Evolutionary conservation across 1,140 invertebrate species (phyloP).

Genomic region (Bombus confusus): DNA sequence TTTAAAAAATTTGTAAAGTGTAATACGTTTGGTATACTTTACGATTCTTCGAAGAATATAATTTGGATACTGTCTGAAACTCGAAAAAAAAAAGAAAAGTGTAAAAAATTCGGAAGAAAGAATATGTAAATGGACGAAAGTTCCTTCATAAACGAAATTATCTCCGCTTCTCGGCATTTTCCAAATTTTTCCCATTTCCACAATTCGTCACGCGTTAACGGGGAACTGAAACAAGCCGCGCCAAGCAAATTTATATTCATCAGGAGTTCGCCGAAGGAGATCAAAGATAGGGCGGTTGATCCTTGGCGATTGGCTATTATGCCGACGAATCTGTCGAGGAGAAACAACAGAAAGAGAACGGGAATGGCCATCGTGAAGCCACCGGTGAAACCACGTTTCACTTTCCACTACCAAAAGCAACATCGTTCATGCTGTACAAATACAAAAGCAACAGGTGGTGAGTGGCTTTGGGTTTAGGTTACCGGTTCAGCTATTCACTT

Average conservation of each 20-base stretch:
- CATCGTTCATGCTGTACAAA: constrained; percentile 57
- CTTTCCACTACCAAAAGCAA: constrained; percentile 34
- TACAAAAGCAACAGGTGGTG: constrained; percentile 72
- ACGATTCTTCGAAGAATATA: too few species aligned
- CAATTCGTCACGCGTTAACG: neutral
- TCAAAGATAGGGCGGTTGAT: constrained; percentile 1
- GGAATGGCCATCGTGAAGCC: constrained; percentile 14
- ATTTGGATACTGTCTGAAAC: too few species aligned
- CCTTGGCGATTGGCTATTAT: neutral
- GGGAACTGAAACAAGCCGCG: neutral
- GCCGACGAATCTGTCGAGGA: neutral
- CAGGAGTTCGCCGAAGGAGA: neutral
- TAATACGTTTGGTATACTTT: too few species aligned
- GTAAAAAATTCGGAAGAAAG: too few species aligned
- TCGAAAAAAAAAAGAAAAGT: too few species aligned
- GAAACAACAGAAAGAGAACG: constrained; percentile 2
- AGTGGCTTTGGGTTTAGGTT: constrained; percentile 66
- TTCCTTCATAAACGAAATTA: too few species aligned
- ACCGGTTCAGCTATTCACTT: constrained; percentile 71
- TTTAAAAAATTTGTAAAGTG: neutral
- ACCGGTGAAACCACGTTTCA: constrained; percentile 46
- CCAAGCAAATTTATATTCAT: neutral
- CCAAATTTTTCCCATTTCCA: neutral
- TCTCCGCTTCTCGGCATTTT: neutral
- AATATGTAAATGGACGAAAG: too few species aligned